A percentile compares a stretch with the other conserved stretches of the same genome.
phyloP scores from a whole-genome alignment of 2,888 invertebrate species.

The Limulus polyphemus region DNA sequence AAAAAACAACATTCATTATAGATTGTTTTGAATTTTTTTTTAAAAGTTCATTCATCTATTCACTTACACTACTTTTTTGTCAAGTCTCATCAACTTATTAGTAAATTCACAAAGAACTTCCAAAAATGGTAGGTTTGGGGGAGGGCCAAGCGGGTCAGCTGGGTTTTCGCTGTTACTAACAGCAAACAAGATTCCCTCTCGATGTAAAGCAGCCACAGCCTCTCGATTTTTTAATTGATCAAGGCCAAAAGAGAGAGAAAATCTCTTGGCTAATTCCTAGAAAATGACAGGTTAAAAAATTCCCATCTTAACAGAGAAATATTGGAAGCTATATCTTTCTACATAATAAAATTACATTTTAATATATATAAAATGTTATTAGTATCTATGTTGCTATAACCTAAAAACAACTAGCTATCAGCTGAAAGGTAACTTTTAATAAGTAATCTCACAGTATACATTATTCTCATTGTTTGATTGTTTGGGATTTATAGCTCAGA shows the following conservation, averaged over 20 bases:
- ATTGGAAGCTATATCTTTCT: no score
- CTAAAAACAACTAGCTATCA: no score
- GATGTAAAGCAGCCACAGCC: constrained; percentile 85
- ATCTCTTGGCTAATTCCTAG: constrained; percentile 87
- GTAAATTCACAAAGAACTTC: constrained; percentile 95
- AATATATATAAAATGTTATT: no score
- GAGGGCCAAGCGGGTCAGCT: constrained; percentile 59
- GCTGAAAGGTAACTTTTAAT: no score
- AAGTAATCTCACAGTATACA: no score
- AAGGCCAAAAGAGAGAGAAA: constrained; percentile 90
- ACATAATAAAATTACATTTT: no score
- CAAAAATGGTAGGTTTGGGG: constrained; percentile 76
- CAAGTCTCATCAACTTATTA: constrained; percentile 86
- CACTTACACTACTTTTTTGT: constrained; percentile 74
- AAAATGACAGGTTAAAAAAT: constrained; percentile 11
- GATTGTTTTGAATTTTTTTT: not conserved
- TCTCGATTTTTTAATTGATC: constrained; percentile 94
- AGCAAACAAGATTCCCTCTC: constrained; percentile 84
- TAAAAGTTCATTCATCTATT: not conserved
- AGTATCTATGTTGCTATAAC: no score
- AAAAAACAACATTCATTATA: constrained; percentile 4
- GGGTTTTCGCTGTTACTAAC: constrained; percentile 51
- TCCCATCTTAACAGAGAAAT: no score
- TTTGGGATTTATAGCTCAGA: no score
- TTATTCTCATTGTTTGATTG: no score